Percentiles rank a stretch among this genome's conserved stretches.
phyloP scores from a whole-genome alignment of 2,113 vertebrate genomes.

The Protobothrops flavoviridis region DNA sequence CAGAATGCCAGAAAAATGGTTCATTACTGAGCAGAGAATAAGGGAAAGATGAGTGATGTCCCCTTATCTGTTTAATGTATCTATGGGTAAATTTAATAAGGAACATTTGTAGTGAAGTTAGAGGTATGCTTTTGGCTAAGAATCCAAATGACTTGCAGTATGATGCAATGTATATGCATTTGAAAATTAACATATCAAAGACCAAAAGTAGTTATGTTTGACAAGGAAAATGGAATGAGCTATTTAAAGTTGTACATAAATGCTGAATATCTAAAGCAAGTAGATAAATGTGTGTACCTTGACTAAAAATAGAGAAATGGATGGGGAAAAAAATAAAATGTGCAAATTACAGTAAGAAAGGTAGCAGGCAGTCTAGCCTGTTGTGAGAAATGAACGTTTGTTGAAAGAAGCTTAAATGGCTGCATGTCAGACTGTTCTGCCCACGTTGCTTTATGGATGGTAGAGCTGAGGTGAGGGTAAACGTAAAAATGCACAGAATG shows the following conservation, averaged over 20 bases:
- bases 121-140: not conserved
- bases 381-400: not conserved
- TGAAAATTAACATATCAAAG: not conserved
- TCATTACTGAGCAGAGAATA: not conserved
- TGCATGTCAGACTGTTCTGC: not conserved
- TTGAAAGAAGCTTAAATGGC: not conserved
- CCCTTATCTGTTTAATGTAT: not conserved
- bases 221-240: not conserved
- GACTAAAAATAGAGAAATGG: not conserved
- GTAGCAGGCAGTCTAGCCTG: not conserved
- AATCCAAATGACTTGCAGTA: not conserved
- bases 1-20: not conserved
- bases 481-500: not conserved
- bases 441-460: not conserved
- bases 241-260: not conserved
- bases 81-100: not conserved
- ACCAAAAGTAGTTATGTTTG: not conserved
- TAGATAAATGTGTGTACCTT: not conserved
- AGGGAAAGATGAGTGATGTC: not conserved
- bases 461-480: not conserved
- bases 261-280: not conserved
- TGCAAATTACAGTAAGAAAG: not conserved
- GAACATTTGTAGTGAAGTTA: not conserved
- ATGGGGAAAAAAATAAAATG: not conserved
- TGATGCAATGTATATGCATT: not conserved